Evolutionary conservation across 2,797 vertebrate genomes (phyloP).

Genomic region (Neosalanx taihuensis): DNA sequence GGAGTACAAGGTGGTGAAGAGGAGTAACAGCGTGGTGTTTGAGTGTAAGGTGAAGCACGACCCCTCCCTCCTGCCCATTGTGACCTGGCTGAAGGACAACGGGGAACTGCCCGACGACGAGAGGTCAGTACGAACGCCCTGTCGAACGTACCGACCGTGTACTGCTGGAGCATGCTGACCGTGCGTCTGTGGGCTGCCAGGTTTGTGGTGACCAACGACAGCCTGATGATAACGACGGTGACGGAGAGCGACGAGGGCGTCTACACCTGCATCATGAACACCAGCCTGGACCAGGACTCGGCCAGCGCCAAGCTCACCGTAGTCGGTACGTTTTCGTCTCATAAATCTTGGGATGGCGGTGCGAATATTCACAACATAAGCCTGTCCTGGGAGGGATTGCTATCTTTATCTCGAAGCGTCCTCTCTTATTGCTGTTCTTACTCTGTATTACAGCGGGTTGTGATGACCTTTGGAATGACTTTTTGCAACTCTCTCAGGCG

Average conservation of each 20-base stretch:
- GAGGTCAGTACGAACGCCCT: conserved; percentile 71
- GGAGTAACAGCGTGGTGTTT: conserved; percentile 81
- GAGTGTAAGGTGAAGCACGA: conserved; percentile 94
- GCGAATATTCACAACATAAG: too few relatives aligned
- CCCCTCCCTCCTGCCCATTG: conserved; percentile 76
- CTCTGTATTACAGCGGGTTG: too few relatives aligned
- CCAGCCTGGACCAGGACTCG: conserved; percentile 89
- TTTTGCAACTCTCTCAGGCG: background rate
- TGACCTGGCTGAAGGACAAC: conserved; percentile 88
- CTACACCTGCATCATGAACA: conserved; percentile 93
- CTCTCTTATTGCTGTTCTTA: background rate
- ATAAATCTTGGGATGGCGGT: too few relatives aligned
- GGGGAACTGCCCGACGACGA: conserved; percentile 85
- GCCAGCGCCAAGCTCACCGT: conserved; percentile 91
- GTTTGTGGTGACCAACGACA: conserved; percentile 81
- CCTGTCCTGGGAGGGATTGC: too few relatives aligned
- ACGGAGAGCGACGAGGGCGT: conserved; percentile 85
- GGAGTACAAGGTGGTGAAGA: conserved; percentile 84
- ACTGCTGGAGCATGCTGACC: background rate
- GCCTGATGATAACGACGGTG: conserved; percentile 84
- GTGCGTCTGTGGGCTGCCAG: conserved; percentile 59
- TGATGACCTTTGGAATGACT: too few relatives aligned
- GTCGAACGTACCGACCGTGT: background rate
- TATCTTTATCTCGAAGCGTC: background rate
- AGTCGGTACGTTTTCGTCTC: conserved; percentile 80